Evolutionary conservation across 2,888 invertebrate species (phyloP).

Genomic region (Heliconius hortense): DNA sequence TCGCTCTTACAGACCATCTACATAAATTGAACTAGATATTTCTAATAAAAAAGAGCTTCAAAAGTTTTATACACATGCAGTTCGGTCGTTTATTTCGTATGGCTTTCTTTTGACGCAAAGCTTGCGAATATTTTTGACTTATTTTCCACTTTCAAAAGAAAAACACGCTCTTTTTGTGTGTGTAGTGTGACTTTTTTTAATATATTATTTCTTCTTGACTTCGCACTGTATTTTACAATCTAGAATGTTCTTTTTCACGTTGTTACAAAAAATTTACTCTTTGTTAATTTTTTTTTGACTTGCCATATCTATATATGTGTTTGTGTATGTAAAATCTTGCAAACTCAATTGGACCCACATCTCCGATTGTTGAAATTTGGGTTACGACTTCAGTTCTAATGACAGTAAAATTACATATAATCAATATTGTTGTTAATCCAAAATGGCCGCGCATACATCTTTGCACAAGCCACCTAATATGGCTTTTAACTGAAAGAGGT

Average conservation of each 20-base stretch:
- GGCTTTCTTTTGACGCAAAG: background rate
- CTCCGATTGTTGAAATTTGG: too few species aligned
- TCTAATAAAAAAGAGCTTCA: background rate
- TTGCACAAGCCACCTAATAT: too few species aligned
- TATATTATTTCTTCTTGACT: background rate
- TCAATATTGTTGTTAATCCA: too few species aligned
- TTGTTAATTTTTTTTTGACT: too few species aligned
- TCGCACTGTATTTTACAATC: background rate
- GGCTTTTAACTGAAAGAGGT: too few species aligned
- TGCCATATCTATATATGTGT: too few species aligned
- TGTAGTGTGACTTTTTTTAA: background rate
- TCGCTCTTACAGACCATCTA: background rate
- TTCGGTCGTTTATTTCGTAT: slow-evolving; percentile 1
- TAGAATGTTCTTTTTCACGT: background rate
- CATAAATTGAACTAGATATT: background rate
- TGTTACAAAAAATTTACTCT: background rate
- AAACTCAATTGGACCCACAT: too few species aligned
- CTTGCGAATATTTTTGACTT: background rate
- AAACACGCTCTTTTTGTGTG: background rate
- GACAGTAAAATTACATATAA: too few species aligned
- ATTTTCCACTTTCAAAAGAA: background rate
- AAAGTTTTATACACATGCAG: background rate
- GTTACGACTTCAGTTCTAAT: too few species aligned
- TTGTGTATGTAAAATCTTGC: too few species aligned
- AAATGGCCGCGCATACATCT: too few species aligned